Base-by-base conservation (phyloP, 2,888 invertebrate genomes). In the Iselma pallidipennis region DNA sequence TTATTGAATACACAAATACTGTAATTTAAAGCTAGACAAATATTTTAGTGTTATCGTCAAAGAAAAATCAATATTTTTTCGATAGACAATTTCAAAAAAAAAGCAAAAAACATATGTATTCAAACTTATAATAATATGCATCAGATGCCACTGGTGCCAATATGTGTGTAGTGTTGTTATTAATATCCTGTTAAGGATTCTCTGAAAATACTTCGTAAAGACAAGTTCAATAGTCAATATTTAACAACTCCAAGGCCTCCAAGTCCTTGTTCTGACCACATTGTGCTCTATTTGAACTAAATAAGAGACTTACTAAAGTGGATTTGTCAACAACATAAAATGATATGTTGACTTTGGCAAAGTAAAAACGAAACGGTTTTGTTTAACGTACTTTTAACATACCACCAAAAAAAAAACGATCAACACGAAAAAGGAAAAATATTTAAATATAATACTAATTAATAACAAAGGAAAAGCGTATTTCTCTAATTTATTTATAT, bases 201-300 rank as follows among this genome's bases (percentile, higher is more conserved):
- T 55, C 59, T 67, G 69, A 67, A 70, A 66, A 72, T 66, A 60
- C 55, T 63, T 66, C 62, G 66, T 58, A 59, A 63, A 66, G 66
- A 65, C 70, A 66, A 57, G 61, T 61, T 54, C 56, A 57, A 54
- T 53, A 66, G 71, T 71, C 65, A 73, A 73, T 73, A 73, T 73
- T 73, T 72, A 67, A 66, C 57, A 50, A 61, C 59, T 63, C 67
- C 70, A 71, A 72, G 72, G 72, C 64, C 57, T 59, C 58, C 57
- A 63, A 61, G 63, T 49, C 66, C 68, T 64, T 68, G 68, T 68
- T 70, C 67, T 66, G 62, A 67, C 67, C 66, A 69, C 67, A 65
- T 37, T 42, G 67, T 73, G 71, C 70, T 69, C 71, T 73, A 72
- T 73, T 74, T 74, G 73, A 73, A 72, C 74, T 70, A 68, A 67